Conservation (phyloP, 2,797 vertebrate genomes). For the Anguilla obscura region DNA sequence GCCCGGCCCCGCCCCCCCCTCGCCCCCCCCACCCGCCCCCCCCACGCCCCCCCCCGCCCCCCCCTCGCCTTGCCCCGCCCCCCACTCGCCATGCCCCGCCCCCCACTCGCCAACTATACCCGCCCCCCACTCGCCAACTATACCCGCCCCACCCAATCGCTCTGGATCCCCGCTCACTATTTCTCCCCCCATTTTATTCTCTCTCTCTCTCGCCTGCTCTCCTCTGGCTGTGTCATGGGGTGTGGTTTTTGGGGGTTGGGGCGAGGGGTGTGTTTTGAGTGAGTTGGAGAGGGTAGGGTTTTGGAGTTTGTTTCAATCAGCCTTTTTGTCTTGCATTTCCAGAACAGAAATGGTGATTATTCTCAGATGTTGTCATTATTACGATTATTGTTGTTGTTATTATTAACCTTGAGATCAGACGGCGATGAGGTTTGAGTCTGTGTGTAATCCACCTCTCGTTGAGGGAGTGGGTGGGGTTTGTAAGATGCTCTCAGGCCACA, state of each 20-base stretch:
- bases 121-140: neutral
- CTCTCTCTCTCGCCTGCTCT: constrained; percentile 26
- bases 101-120: neutral
- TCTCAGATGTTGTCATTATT: constrained; percentile 43
- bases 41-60: too few species aligned
- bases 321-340: constrained; percentile 50
- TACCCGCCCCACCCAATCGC: constrained; percentile 4
- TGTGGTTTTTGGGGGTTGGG: neutral
- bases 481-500: neutral
- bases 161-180: neutral
- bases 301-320: constrained; percentile 33
- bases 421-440: neutral
- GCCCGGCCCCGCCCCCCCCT: too few species aligned
- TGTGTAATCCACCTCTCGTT: neutral
- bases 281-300: neutral
- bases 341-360: constrained; percentile 45
- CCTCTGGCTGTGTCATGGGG: constrained; percentile 16
- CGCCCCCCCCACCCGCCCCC: too few species aligned
- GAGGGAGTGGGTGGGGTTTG: neutral
- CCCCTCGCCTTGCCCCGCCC: constrained; percentile 42
- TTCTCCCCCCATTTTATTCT: neutral
- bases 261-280: neutral
- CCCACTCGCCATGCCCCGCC: constrained; percentile 38
- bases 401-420: neutral
- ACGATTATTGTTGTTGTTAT: constrained; percentile 50